Base-by-base conservation (phyloP, 2,888 invertebrate genomes). In the Drosophila birchii region DNA sequence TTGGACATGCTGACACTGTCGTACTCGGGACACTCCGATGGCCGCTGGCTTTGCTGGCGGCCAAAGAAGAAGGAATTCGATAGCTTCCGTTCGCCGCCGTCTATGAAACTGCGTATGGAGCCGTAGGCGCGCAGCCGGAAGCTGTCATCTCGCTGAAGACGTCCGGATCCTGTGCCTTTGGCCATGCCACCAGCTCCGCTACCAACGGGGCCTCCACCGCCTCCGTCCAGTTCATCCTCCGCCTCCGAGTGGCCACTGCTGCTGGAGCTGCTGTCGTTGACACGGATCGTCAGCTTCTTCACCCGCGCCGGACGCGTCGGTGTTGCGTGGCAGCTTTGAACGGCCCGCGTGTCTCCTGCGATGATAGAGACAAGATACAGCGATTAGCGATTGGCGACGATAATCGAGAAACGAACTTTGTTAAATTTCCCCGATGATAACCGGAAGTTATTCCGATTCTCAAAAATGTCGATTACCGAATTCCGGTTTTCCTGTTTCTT, bases 31-130 rank as follows among this genome's bases (percentile, higher is more conserved):
- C 75, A 79, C 16, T 91, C 91, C 16, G 66, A 56, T 6, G 55
- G 75, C 3, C 62, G 72, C 29, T 70, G 74, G 9, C 68, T 68
- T 23, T 75, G 74, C 51, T 78, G 91, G 9, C 91, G 91, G 57
- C 89, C 88, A 56, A 92, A 91, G 66, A 92, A 92, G 66, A 92
- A 88, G 3, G 92, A 90, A 68, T 91, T 92, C 18, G 92, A 92
- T 12, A 92, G 73, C 72, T 91, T 92, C 3, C 92, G 85, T 38
- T 92, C 92, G 23, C 82, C 76, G 62, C 90, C 89, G 45, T 92
- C 92, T 61, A 92, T 91, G 55, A 92, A 92, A 72, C 88, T 92
- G 60, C 91, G 88, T 75, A 92, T 91, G 38, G 92, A 92, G 18
- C 92, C 92, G 62, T 92, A 91, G 32, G 91, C 90, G 36, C 90